Evolutionary conservation across 2,113 vertebrate genomes (phyloP).

Genomic region (Entelurus aequoreus): DNA sequence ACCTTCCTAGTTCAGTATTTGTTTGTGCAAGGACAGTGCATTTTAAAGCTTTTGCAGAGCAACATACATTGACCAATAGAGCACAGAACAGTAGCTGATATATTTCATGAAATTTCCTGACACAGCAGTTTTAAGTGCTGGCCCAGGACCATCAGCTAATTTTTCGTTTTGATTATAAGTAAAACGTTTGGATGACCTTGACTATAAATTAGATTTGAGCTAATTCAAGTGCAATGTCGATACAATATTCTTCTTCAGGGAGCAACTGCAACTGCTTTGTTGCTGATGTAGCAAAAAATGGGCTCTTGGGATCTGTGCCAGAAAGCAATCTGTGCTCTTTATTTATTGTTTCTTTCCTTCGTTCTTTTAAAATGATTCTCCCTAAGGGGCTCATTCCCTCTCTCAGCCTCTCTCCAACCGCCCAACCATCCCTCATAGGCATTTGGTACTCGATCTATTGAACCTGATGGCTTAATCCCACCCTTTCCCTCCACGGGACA

Average conservation of each 20-base stretch:
- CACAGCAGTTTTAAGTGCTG: not conserved
- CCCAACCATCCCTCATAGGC: slow-evolving; percentile 43
- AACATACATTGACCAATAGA: not conserved
- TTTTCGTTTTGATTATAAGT: not conserved
- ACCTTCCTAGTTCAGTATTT: no score
- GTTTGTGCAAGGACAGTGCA: no score
- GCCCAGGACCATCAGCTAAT: slow-evolving; percentile 19
- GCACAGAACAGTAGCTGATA: no score
- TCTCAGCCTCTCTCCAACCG: slow-evolving; percentile 12
- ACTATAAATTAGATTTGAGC: slow-evolving; percentile 11
- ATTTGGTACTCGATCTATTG: slow-evolving; percentile 57
- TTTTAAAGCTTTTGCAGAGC: not conserved
- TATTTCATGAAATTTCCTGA: slow-evolving; percentile 12
- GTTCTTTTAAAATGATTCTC: slow-evolving; percentile 47
- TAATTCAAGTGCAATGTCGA: slow-evolving; percentile 34
- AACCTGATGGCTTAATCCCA: slow-evolving; percentile 61
- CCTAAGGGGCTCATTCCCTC: slow-evolving; percentile 31
- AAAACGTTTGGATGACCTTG: slow-evolving; percentile 16
- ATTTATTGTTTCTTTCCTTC: slow-evolving; percentile 48
- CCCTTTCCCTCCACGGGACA: slow-evolving; percentile 50
- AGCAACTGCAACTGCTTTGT: slow-evolving; percentile 53
- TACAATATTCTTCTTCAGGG: slow-evolving; percentile 28
- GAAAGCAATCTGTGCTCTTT: slow-evolving; percentile 53
- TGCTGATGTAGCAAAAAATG: slow-evolving; percentile 52
- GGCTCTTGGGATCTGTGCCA: slow-evolving; percentile 31